phyloP scores from a whole-genome alignment of 2,113 vertebrate species.

The Rynchops niger region DNA sequence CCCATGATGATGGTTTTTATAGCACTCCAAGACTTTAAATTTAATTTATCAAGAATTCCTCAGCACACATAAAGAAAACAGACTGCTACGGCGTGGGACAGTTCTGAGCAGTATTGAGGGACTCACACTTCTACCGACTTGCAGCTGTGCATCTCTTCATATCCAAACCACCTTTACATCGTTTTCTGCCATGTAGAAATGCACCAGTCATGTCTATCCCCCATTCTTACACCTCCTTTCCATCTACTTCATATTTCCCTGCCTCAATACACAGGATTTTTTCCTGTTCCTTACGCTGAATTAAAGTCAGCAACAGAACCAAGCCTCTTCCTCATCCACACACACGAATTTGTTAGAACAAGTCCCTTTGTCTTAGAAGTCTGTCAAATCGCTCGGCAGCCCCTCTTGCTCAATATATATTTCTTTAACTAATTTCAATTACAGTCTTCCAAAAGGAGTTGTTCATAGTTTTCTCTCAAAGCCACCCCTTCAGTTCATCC shows the following conservation, averaged over 20 bases:
- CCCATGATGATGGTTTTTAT: background rate
- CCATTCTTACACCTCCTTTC: background rate
- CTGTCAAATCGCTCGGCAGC: background rate
- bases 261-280: background rate
- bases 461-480: background rate
- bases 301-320: background rate
- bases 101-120: background rate
- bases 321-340: background rate
- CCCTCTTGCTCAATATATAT: background rate
- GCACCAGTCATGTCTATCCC: background rate
- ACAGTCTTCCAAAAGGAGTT: background rate
- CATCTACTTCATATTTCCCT: background rate
- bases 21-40: background rate
- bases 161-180: background rate
- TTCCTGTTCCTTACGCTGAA: background rate
- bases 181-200: background rate
- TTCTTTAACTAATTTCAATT: background rate
- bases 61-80: background rate
- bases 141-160: background rate
- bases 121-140: accelerated
- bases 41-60: background rate
- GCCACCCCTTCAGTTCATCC: background rate
- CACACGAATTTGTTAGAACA: background rate
- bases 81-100: background rate
- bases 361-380: background rate